Evolutionary conservation across 2,113 vertebrate species (phyloP).

Genomic region (Rissa tridactyla): DNA sequence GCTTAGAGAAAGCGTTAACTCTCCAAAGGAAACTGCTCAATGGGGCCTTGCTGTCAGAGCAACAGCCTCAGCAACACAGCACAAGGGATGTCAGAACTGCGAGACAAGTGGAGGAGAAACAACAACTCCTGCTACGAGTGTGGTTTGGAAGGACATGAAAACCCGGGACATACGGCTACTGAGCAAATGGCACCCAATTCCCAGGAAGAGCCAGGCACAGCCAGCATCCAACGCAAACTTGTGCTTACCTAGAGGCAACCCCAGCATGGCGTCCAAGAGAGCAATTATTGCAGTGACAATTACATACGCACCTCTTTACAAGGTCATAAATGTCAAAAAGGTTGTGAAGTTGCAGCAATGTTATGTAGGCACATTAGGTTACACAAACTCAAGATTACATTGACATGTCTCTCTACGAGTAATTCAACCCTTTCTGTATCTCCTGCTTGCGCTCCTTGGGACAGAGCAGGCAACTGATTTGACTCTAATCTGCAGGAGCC

Average conservation of each 20-base stretch:
- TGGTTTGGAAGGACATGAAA: not conserved
- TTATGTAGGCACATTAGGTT: not conserved
- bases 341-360: accelerated
- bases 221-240: not conserved
- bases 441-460: not conserved
- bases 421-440: not conserved
- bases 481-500: accelerated
- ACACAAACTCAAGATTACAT: not conserved
- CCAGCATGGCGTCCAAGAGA: not conserved
- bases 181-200: not conserved
- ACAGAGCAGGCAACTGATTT: not conserved
- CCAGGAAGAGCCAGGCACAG: not conserved
- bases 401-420: accelerated
- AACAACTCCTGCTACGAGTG: accelerated
- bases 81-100: not conserved
- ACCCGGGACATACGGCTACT: accelerated
- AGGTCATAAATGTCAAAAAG: accelerated
- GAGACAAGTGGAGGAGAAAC: not conserved
- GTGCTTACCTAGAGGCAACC: not conserved
- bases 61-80: not conserved
- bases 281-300: not conserved
- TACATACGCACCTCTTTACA: not conserved
- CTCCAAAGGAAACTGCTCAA: not conserved
- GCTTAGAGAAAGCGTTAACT: accelerated
- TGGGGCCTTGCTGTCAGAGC: not conserved